A percentile compares a stretch with the other conserved stretches of the same genome.
Conservation (phyloP, 2,113 vertebrate species). For the Xiphophorus maculatus region DNA sequence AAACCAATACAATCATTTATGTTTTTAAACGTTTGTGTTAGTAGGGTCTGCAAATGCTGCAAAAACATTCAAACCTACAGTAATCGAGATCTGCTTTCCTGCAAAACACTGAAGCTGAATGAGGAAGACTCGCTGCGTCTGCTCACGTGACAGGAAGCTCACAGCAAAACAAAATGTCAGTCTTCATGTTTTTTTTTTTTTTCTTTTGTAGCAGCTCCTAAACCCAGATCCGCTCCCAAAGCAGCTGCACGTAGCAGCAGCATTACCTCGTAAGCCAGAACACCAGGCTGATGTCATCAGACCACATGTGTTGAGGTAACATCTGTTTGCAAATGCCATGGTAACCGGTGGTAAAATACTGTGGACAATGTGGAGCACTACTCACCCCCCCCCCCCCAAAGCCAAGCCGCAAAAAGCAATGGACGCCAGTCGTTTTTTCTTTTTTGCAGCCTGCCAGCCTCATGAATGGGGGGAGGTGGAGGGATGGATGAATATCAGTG, state of each 20-base stretch:
- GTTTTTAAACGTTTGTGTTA: not conserved
- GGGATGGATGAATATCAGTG: conserved; percentile 26
- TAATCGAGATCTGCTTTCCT: not conserved
- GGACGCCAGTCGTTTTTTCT: conserved; percentile 2
- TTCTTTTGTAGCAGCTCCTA: conserved; percentile 8
- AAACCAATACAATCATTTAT: not conserved
- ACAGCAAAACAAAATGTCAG: conserved; percentile 37
- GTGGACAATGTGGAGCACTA: conserved; percentile 5
- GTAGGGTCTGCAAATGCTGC: not conserved
- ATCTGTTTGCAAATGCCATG: not conserved
- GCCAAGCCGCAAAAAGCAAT: conserved; percentile 11
- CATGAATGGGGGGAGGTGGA: conserved; percentile 19
- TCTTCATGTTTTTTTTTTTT: conserved; percentile 33
- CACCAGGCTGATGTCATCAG: not conserved
- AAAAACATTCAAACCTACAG: not conserved
- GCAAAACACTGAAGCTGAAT: conserved; percentile 22
- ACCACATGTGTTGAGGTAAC: not conserved
- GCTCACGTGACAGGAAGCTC: conserved; percentile 68
- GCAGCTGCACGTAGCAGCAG: not conserved
- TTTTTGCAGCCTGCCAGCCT: conserved; percentile 21
- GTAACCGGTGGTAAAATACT: conserved; percentile 20
- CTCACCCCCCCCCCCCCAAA: conserved; percentile 2
- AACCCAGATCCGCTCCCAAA: conserved; percentile 12
- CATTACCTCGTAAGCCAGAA: not conserved
- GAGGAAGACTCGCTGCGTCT: conserved; percentile 17